These are phyloP conservation scores for Hafferia zeledoni DNA, from an alignment of 2,797 vertebrate genomes.

Conservation along the genomic window DNA sequence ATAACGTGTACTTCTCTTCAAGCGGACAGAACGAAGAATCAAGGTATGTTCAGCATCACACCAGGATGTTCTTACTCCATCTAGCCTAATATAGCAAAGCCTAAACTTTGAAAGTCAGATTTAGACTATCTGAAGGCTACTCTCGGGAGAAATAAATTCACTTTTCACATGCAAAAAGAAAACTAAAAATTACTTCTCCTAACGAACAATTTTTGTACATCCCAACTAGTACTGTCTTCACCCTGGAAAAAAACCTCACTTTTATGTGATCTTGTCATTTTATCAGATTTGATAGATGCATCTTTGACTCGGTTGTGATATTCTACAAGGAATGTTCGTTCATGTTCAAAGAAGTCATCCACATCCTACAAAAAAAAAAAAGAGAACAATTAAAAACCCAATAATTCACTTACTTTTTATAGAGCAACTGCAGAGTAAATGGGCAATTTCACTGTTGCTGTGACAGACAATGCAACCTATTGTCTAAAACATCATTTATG, in stretches of 20 bases:
- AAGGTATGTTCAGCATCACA: accelerated
- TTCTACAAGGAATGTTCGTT: constrained; percentile 97
- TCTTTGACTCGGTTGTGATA: constrained; percentile 98
- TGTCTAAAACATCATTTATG: background rate
- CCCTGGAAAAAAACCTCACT: constrained; percentile 79
- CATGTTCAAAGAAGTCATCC: constrained; percentile 98
- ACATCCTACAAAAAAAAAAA: constrained; percentile 84
- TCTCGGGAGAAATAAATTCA: background rate
- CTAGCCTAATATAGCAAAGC: background rate
- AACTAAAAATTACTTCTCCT: background rate
- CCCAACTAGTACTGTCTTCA: background rate
- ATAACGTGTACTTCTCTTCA: background rate
- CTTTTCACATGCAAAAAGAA: background rate
- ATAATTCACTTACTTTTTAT: background rate
- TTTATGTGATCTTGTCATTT: constrained; percentile 98
- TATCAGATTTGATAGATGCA: constrained; percentile 92
- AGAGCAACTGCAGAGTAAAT: background rate
- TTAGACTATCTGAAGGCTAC: background rate
- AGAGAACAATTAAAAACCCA: background rate
- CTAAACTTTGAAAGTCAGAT: background rate
- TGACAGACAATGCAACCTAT: background rate
- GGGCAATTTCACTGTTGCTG: background rate
- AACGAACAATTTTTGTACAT: background rate
- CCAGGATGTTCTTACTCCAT: background rate
- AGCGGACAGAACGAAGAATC: background rate